phyloP scores from a whole-genome alignment of 53 echinoderm and acorn worm genomes.

The Arbacia lixula region DNA sequence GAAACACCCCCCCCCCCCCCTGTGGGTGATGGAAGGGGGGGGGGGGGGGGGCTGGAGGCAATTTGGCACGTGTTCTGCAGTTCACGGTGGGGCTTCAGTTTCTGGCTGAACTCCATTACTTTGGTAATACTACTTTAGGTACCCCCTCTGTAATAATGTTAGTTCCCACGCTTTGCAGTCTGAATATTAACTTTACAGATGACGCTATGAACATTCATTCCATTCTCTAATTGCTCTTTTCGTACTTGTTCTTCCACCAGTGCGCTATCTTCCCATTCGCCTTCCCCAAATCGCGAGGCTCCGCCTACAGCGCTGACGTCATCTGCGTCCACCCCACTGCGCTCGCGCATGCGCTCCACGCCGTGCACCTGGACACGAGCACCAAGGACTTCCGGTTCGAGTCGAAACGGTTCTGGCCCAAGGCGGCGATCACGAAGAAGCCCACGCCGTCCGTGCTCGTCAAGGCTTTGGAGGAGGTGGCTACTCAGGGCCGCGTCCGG shows the following conservation, averaged over 20 bases:
- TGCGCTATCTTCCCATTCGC: slow-evolving; percentile 30
- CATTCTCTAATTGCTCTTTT: no score
- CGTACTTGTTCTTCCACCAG: neutral
- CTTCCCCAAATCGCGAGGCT: slow-evolving; percentile 9
- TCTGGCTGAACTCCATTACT: no score
- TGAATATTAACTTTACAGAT: no score
- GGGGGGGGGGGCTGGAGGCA: no score
- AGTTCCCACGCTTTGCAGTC: no score
- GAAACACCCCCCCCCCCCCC: no score
- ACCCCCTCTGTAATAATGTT: no score
- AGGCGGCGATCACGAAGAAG: slow-evolving; percentile 59
- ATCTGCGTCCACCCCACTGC: slow-evolving; percentile 80
- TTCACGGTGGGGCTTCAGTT: no score
- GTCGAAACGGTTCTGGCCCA: slow-evolving; percentile 94
- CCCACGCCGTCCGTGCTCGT: slow-evolving; percentile 84
- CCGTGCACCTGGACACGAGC: slow-evolving; percentile 80
- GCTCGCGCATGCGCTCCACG: slow-evolving; percentile 66
- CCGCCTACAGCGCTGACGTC: slow-evolving; percentile 38
- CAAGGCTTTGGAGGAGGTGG: slow-evolving; percentile 88
- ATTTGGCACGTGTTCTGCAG: no score
- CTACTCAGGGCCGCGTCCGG: slow-evolving; percentile 77
- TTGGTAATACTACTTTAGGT: no score
- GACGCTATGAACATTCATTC: no score
- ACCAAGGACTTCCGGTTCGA: slow-evolving; percentile 88
- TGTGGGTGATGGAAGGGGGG: no score